A percentile compares a stretch with the other conserved stretches of the same genome.
These are phyloP conservation scores for Pycnomerus fuliginosus DNA, from an alignment of 2,888 invertebrate genomes.

Conservation along the genomic window DNA sequence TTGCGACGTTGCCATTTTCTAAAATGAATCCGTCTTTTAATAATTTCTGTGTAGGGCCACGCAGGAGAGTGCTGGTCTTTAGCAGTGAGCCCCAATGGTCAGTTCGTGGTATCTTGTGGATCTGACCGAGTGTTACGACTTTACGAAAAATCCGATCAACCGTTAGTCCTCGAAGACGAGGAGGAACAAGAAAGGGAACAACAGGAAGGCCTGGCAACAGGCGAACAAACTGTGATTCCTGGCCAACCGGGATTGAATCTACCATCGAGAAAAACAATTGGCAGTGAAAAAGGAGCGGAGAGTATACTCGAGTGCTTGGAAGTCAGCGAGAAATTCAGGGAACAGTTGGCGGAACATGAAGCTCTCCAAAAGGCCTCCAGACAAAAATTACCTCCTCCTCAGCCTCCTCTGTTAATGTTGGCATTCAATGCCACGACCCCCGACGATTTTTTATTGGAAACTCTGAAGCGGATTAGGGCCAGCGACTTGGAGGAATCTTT, in stretches of 20 bases:
- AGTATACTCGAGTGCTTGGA: slow-evolving; percentile 88
- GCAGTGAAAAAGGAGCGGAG: slow-evolving; percentile 87
- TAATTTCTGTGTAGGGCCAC: slow-evolving; percentile 65
- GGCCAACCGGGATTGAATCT: slow-evolving; percentile 71
- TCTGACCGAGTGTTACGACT: slow-evolving; percentile 85
- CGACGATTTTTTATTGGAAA: slow-evolving; percentile 79
- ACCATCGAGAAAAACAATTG: slow-evolving; percentile 85
- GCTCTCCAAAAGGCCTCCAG: slow-evolving; percentile 44
- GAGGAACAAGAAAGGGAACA: slow-evolving; percentile 84
- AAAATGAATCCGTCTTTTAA: no score
- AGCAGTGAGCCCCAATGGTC: slow-evolving; percentile 78
- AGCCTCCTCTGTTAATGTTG: slow-evolving; percentile 77
- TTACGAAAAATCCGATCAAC: slow-evolving; percentile 83
- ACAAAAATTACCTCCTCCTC: slow-evolving; percentile 53
- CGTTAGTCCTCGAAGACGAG: slow-evolving; percentile 89
- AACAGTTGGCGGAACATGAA: slow-evolving; percentile 58
- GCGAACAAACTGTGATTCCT: slow-evolving; percentile 68
- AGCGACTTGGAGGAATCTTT: slow-evolving; percentile 92
- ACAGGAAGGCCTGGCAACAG: slow-evolving; percentile 70
- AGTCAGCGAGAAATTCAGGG: slow-evolving; percentile 64
- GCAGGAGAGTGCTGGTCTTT: slow-evolving; percentile 76
- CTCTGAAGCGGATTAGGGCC: slow-evolving; percentile 74
- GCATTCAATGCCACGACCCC: slow-evolving; percentile 73
- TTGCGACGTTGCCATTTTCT: no score
- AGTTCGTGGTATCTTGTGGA: slow-evolving; percentile 76